Evolutionary conservation across 2,888 invertebrate genomes (phyloP), one percentile per base, ranked within the genome.

Genomic region (Drosophila neotestacea): DNA sequence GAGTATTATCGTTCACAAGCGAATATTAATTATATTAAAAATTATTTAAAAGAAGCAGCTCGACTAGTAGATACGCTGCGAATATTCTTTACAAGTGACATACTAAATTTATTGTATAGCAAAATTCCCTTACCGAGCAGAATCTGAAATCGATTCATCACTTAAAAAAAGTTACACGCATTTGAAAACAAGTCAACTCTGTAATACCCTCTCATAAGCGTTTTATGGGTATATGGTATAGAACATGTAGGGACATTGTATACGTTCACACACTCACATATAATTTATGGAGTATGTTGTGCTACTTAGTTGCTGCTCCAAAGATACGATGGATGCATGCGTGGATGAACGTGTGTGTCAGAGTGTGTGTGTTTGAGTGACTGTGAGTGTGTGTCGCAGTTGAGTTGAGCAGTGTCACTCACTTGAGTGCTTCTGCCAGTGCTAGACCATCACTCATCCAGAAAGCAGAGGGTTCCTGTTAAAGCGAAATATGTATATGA

Each of bases 201-300:
- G 28, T 28, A 28, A 38, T 38, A 51, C 51, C 38, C 38, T 38
- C 27, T 38, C 27, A 38, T 10, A 7, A n/a, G 9, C 28, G 38
- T 38, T 51, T 51, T 27, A 51, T 51, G 38, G 38, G 38, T 28
- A 30, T 44, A 27, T 27, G 22, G n/a, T 66, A 60, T 22, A 22
- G 22, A 62, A 56, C 70, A 55, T 75, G 50, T 67, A 81, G 69
- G 72, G 67, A 60, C 67, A 55, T 50, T 47, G 59, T 62, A 66
- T 44, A 64, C 58, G 51, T 52, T 32, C 32, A 44, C 44, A 55
- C 62, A 55, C 44, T 41, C 11, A 44, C 7, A 42, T 32, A 58
- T 36, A 54, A 47, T 46, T 51, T 54, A 65, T 65, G 36, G 30
- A 48, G 42, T 55, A 54, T 38, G 64, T 56, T 63, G 27, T 65